Conservation (phyloP, 1,140 invertebrate genomes). For the Camponotus floridanus region DNA sequence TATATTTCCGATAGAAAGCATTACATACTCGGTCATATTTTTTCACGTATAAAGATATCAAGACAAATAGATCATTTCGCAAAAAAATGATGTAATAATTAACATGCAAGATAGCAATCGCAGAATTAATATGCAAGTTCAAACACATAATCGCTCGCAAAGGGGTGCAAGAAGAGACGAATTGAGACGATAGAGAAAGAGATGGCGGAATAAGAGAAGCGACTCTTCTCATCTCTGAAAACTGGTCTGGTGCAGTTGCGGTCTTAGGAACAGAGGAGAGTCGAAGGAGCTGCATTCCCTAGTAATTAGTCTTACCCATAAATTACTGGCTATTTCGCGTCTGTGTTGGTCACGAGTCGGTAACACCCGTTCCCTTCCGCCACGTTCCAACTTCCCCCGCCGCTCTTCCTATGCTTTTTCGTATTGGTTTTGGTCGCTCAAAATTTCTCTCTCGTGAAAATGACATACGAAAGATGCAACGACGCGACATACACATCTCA, state of each 20-base stretch:
- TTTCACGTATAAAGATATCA: background rate
- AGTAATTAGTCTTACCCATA: constrained; percentile 85
- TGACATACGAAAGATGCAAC: constrained; percentile 15
- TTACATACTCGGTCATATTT: background rate
- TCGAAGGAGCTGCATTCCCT: constrained; percentile 83
- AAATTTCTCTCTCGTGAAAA: constrained; percentile 27
- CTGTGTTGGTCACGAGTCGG: constrained; percentile 76
- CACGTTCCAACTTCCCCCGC: constrained; percentile 39
- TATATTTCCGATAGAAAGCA: background rate
- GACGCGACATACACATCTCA: constrained; percentile 33
- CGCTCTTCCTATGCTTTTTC: constrained; percentile 51
- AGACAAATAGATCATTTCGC: constrained; percentile 7
- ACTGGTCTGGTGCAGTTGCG: constrained; percentile 73
- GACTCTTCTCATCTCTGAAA: constrained; percentile 71
- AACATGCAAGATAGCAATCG: background rate
- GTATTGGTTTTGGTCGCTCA: background rate
- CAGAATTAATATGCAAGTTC: constrained; percentile 50
- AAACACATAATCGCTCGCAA: constrained; percentile 14
- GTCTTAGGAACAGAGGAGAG: constrained; percentile 78
- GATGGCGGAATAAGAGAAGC: constrained; percentile 60
- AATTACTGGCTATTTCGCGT: constrained; percentile 83
- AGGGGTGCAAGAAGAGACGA: constrained; percentile 17
- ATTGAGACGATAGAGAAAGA: constrained; percentile 45
- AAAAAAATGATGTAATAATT: constrained; percentile 42
- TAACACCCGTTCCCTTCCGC: constrained; percentile 51